A percentile compares a stretch with the other conserved stretches of the same genome.
Conservation (phyloP, 2,797 vertebrate species). For the Pipistrellus pygmaeus region DNA sequence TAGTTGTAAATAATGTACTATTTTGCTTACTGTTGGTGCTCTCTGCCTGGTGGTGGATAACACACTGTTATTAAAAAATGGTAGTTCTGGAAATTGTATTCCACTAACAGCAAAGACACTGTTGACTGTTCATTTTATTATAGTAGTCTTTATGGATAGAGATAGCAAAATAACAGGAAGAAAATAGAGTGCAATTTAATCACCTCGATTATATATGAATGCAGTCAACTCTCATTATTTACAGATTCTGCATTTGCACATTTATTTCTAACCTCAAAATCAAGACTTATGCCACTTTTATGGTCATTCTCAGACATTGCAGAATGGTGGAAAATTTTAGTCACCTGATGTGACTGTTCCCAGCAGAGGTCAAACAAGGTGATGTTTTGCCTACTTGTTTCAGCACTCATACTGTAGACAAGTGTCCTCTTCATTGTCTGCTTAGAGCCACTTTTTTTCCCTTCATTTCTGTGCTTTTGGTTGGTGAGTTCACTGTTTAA, state of each 20-base stretch:
- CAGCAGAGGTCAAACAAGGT: not conserved
- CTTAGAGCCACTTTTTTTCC: not conserved
- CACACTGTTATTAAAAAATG: not conserved
- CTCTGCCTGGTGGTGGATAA: constrained; percentile 1
- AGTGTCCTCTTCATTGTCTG: not conserved
- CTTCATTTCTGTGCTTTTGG: not conserved
- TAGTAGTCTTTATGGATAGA: not conserved
- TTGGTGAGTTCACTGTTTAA: constrained; percentile 3
- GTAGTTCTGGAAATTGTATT: not conserved
- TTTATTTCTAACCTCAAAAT: not conserved
- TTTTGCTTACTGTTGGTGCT: constrained; percentile 28
- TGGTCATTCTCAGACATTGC: not conserved
- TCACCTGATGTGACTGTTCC: not conserved
- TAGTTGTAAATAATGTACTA: constrained; percentile 46
- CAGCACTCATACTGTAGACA: not conserved
- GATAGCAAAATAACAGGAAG: constrained; percentile 6
- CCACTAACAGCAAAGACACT: not conserved
- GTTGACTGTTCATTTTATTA: not conserved
- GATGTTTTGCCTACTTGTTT: not conserved
- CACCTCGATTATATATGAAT: not conserved
- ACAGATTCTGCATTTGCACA: not conserved
- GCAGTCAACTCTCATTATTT: not conserved
- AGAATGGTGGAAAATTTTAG: not conserved
- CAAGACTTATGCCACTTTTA: not conserved
- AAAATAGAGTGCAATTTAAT: constrained; percentile 47